Percentiles rank a stretch among this genome's conserved stretches.
These are phyloP conservation scores for Drosophila jambulina DNA, from an alignment of 1,140 invertebrate genomes.

Conservation along the genomic window DNA sequence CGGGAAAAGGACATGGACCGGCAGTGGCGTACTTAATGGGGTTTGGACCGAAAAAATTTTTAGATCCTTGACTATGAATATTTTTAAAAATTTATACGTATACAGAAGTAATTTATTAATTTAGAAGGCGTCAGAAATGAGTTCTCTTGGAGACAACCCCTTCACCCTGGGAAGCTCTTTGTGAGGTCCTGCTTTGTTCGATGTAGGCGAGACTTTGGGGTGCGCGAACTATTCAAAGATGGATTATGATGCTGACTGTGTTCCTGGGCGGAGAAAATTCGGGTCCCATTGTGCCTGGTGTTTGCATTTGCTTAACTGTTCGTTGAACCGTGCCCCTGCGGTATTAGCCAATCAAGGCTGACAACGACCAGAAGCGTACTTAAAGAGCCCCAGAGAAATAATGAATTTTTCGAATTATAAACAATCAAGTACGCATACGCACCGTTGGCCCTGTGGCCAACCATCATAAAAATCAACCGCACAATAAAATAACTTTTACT, in stretches of 20 bases:
- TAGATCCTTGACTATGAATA: not conserved
- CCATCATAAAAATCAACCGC: constrained; percentile 24
- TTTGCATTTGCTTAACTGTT: constrained; percentile 72
- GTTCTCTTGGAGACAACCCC: not conserved
- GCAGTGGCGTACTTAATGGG: constrained; percentile 1
- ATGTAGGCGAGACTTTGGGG: constrained; percentile 5
- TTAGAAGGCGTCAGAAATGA: not conserved
- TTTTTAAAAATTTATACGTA: not conserved
- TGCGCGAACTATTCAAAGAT: constrained; percentile 36
- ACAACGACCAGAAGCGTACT: constrained; percentile 31
- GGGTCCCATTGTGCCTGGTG: constrained; percentile 14
- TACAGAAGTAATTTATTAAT: constrained; percentile 7
- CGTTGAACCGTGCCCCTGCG: constrained; percentile 64
- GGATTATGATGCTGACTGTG: constrained; percentile 22
- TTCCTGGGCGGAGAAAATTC: not conserved
- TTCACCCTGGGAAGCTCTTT: not conserved
- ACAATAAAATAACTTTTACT: constrained; percentile 41
- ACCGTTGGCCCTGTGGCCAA: constrained; percentile 24
- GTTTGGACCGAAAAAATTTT: constrained; percentile 8
- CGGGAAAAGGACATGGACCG: constrained; percentile 21
- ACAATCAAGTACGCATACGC: constrained; percentile 14
- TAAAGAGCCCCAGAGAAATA: constrained; percentile 15
- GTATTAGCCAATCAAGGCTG: constrained; percentile 63
- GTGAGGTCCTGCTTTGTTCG: constrained; percentile 5
- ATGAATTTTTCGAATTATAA: constrained; percentile 33